Evolutionary conservation across 2,113 vertebrate genomes (phyloP).

Genomic region (Leucosticte australis): DNA sequence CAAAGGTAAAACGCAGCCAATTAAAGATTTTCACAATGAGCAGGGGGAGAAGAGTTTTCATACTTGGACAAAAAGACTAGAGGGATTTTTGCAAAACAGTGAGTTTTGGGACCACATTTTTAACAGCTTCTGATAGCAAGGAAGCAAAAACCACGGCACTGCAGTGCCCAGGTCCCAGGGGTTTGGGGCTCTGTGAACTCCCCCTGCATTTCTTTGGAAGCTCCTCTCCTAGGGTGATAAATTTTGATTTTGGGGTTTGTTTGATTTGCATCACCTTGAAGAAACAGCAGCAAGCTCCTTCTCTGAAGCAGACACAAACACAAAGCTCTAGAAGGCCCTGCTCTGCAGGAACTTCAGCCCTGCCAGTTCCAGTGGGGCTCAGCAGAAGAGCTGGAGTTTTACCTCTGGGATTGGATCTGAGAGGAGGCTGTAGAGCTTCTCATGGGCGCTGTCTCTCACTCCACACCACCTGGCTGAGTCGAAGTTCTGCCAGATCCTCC

Average conservation of each 20-base stretch:
- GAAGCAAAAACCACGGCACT: rapidly evolving
- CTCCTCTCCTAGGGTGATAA: not conserved
- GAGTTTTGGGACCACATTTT: not conserved
- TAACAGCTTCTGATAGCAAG: not conserved
- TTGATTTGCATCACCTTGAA: not conserved
- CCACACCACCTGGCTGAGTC: slow-evolving; percentile 97
- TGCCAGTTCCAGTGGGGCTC: rapidly evolving
- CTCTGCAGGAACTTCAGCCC: not conserved
- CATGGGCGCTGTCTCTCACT: slow-evolving; percentile 94
- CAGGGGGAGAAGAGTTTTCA: not conserved
- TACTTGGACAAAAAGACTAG: not conserved
- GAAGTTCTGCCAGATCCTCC: slow-evolving; percentile 98
- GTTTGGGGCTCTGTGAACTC: not conserved
- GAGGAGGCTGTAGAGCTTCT: slow-evolving; percentile 96
- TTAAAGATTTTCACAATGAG: not conserved
- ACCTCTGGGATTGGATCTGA: slow-evolving; percentile 96
- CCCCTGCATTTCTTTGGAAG: not conserved
- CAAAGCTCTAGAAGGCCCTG: not conserved
- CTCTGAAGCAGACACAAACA: not conserved
- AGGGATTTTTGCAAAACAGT: not conserved
- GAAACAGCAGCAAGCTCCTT: not conserved
- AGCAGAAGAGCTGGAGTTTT: not conserved
- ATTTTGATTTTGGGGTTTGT: not conserved
- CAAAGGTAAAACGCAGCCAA: not conserved
- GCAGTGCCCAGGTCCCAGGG: not conserved